Evolutionary conservation across 2,113 vertebrate genomes (phyloP), one percentile per base, ranked within the genome.

Genomic region (Dasyornis broadbenti): DNA sequence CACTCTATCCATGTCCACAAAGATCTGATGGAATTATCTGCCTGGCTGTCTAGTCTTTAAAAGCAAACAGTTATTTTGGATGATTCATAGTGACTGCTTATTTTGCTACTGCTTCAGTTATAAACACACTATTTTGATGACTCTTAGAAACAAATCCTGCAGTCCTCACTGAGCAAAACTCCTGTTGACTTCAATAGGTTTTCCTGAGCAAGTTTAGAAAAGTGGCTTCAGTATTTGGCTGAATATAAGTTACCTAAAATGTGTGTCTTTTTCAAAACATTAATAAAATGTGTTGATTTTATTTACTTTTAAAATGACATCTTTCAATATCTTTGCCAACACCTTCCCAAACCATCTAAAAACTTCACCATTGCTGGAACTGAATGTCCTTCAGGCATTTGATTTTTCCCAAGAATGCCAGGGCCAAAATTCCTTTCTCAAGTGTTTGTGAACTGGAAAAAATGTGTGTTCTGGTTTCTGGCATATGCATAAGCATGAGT

Each of bases 31-130:
- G 83, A 97, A 96, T 79, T 22, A n/a, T 72, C 84, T 95, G 91
- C 86, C 79, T 68, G 11, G 75, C 44, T 49, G 31, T 45, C 86
- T 69, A 52, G 49, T 85, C 89, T 95, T 94, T 95, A 90, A 97
- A 97, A 96, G 86, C 84, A 96, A 97, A 90, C 81, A 83, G 68
- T 95, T 97, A 69, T 86, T 86, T 92, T 96, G 88, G 45, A 77
- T 96, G 86, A 95, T 80, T 97, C 94, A 92, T 70, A 92, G 65
- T 18, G 35, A 76, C 86, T 89, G 47, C 37, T 91, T 96, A 95
- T 95, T 93, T 96, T 93, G 92, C 90, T 91, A 53, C 86, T 83
- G 68, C 70, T 97, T 97, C 86, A 60, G 87, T 92, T 96, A 97
- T 90, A 97, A 97, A 96, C 72, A 82, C 78, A 76, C 16, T 68